Conservation (phyloP, 2,113 vertebrate species). For the Mellivora capensis region DNA sequence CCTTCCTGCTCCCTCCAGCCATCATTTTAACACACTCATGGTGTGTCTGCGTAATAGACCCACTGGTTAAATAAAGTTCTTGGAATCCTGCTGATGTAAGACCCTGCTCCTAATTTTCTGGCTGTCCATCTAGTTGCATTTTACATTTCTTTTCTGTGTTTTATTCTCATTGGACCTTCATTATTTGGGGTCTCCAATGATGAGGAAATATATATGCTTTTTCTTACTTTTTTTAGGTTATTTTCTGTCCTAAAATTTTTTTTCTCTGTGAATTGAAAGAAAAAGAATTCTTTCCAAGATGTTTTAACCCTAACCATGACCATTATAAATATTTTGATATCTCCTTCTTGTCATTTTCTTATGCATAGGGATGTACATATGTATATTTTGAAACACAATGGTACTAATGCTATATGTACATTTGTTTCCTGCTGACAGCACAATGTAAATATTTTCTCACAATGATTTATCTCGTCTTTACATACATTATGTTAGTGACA, state of each 20-base stretch:
- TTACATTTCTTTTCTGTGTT: background rate
- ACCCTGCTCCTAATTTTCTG: background rate
- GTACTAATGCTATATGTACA: background rate
- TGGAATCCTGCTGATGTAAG: background rate
- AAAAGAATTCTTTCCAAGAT: background rate
- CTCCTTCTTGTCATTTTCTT: background rate
- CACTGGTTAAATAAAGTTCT: background rate
- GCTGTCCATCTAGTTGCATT: background rate
- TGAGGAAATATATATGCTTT: background rate
- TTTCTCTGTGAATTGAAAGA: background rate
- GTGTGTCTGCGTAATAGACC: background rate
- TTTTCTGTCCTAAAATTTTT: slow-evolving; percentile 5
- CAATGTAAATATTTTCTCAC: background rate
- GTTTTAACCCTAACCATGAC: background rate
- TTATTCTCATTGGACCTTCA: background rate
- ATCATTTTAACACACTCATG: background rate
- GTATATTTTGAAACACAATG: background rate
- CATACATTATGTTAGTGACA: background rate
- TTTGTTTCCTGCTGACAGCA: background rate
- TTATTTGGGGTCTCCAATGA: background rate
- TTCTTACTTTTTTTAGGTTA: background rate
- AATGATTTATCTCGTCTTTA: background rate
- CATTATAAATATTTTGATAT: background rate
- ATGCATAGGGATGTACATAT: background rate
- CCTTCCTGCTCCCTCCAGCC: background rate